Conservation (phyloP, 2,113 vertebrate genomes). For the human (Homo sapiens) region GRCh38 chr7:13040001-13040500, state of each 20-base stretch:
- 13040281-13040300: background rate
- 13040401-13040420: background rate
- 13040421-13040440: background rate
- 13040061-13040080: background rate
- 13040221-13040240: background rate
- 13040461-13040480: background rate
- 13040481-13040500: background rate
- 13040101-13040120: conserved; percentile 6
- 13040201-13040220: conserved; percentile 19
- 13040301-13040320: background rate
- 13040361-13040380: background rate
- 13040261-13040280: background rate
- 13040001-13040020: background rate
- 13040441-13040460: background rate
- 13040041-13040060: background rate
- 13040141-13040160: background rate
- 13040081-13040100: background rate
- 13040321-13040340: background rate
- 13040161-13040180: background rate
- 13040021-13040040: background rate
- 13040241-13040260: background rate
- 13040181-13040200: background rate
- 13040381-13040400: background rate
- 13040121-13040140: background rate
- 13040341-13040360: background rate